These are phyloP conservation scores for Pterophyllum scalare DNA, from an alignment of 2,113 vertebrate genomes.

Conservation along the genomic window DNA sequence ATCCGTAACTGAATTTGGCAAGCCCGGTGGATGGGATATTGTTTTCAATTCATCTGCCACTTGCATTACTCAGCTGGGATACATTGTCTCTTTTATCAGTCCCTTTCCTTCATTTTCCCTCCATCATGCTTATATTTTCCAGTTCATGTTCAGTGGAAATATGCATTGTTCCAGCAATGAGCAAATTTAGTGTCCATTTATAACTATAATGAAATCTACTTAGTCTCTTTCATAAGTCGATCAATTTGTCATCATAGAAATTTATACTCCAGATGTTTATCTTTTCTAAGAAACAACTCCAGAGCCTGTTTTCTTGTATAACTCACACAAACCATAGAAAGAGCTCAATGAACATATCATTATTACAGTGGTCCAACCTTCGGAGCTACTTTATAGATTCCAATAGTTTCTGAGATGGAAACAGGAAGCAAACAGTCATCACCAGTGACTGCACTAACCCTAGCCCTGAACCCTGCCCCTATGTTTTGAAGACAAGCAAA, in stretches of 20 bases:
- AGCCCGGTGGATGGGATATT: conserved; percentile 49
- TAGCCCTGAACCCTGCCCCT: not conserved
- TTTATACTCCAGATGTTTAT: conserved; percentile 9
- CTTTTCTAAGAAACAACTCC: not conserved
- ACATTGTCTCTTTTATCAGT: conserved; percentile 57
- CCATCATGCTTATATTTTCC: conserved; percentile 52
- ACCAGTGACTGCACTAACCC: not conserved
- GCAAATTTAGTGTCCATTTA: conserved; percentile 13
- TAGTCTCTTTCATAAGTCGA: conserved; percentile 1
- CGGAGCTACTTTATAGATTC: not conserved
- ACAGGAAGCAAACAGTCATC: conserved; percentile 7
- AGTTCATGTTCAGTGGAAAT: conserved; percentile 40
- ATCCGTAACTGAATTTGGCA: conserved; percentile 67
- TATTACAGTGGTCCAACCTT: not conserved
- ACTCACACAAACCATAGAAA: not conserved
- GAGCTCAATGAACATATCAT: not conserved
- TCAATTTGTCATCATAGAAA: conserved; percentile 25
- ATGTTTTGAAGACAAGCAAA: not conserved
- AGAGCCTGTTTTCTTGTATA: not conserved
- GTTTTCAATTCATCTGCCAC: conserved; percentile 79
- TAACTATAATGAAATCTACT: conserved; percentile 26
- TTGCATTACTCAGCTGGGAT: conserved; percentile 68
- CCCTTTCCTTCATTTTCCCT: conserved; percentile 25
- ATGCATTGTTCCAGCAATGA: conserved; percentile 19
- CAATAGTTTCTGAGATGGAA: not conserved